Conservation (phyloP, 2,113 vertebrate species). For the Phalacrocorax brasilianus region DNA sequence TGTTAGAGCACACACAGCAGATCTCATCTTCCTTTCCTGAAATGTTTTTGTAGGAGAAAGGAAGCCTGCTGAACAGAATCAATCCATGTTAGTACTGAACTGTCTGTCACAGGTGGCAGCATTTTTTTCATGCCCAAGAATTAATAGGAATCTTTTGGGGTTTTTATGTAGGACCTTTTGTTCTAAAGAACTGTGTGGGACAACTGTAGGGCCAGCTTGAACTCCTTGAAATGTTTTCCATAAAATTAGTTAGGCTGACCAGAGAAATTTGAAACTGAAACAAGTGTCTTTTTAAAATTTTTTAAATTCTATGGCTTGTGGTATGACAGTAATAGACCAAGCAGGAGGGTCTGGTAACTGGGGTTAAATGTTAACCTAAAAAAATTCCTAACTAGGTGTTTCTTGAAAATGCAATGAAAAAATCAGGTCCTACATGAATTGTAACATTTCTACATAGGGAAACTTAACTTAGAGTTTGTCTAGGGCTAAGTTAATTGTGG, state of each 20-base stretch:
- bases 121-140: not conserved
- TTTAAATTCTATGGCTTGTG: not conserved
- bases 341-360: not conserved
- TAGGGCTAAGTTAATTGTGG: not conserved
- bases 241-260: not conserved
- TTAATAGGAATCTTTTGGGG: not conserved
- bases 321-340: not conserved
- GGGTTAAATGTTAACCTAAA: not conserved
- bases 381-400: not conserved
- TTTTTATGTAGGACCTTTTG: not conserved
- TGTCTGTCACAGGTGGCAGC: not conserved
- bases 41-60: not conserved
- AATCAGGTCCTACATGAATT: not conserved
- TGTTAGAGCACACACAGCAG: not conserved
- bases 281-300: not conserved
- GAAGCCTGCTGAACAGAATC: not conserved
- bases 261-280: not conserved
- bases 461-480: not conserved
- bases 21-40: not conserved
- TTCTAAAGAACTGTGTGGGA: not conserved
- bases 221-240: not conserved
- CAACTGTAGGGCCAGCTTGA: not conserved
- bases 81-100: not conserved
- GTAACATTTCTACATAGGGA: not conserved
- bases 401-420: not conserved